Conservation (phyloP, 1,140 invertebrate genomes). For the Gonatopus flavifemur region DNA sequence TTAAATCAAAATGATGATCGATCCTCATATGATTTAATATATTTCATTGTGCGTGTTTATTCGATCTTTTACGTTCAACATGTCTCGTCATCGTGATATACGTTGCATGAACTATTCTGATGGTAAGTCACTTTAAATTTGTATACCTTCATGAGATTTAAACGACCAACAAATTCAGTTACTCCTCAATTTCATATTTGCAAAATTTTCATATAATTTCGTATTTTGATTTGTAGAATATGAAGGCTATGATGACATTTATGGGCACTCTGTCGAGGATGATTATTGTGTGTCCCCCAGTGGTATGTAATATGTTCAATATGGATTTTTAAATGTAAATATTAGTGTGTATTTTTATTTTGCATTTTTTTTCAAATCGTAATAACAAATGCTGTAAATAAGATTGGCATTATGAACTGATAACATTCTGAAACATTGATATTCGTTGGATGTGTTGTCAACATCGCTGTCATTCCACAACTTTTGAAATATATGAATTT, state of each 20-base stretch:
- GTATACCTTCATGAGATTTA: slow-evolving; percentile 4
- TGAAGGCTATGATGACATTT: slow-evolving; percentile 88
- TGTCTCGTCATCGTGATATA: slow-evolving; percentile 79
- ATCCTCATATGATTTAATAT: too few species aligned
- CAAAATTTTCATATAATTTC: slow-evolving; percentile 1
- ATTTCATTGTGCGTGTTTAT: too few species aligned
- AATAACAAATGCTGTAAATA: background rate
- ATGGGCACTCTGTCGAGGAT: slow-evolving; percentile 90
- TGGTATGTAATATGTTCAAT: slow-evolving; percentile 67
- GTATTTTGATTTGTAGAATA: slow-evolving; percentile 66
- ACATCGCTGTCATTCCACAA: too few species aligned
- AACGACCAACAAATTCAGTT: background rate
- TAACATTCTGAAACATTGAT: too few species aligned
- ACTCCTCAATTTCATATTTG: background rate
- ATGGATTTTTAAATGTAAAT: background rate
- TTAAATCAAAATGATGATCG: too few species aligned
- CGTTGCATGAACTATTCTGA: slow-evolving; percentile 75
- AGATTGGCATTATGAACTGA: too few species aligned
- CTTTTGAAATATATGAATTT: too few species aligned
- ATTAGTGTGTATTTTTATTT: background rate
- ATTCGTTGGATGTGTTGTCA: too few species aligned
- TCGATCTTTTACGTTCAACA: too few species aligned
- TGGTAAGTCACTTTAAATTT: slow-evolving; percentile 48
- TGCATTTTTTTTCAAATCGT: slow-evolving; percentile 1
- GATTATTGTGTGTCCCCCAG: slow-evolving; percentile 87